Evolutionary conservation across 2,888 invertebrate species (phyloP).

Genomic region (Linyphia triangularis): DNA sequence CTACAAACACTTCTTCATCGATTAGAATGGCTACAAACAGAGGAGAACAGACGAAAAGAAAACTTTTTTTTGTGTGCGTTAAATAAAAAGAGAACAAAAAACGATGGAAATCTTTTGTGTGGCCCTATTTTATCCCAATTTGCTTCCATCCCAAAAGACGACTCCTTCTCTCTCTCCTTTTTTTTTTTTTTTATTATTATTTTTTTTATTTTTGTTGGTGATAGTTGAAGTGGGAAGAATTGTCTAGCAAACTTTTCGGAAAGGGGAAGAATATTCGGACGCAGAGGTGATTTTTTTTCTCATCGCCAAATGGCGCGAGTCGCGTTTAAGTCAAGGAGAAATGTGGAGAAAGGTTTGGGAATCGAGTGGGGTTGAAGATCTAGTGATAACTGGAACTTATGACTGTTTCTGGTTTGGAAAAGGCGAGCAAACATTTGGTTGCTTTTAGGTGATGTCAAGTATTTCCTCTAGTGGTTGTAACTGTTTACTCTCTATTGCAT

Average conservation of each 20-base stretch:
- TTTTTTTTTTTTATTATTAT: neutral
- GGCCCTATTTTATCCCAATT: conserved; percentile 63
- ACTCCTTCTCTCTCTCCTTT: conserved; percentile 4
- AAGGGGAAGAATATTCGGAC: conserved; percentile 20
- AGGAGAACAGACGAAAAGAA: conserved; percentile 23
- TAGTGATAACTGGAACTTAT: conserved; percentile 44
- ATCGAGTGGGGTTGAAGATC: conserved; percentile 36
- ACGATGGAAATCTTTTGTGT: conserved; percentile 44
- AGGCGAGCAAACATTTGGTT: conserved; percentile 14
- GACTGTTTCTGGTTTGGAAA: conserved; percentile 39
- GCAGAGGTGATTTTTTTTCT: conserved; percentile 35
- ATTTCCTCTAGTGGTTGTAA: no score
- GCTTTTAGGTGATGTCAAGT: no score
- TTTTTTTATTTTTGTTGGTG: conserved; percentile 45
- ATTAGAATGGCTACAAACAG: conserved; percentile 54
- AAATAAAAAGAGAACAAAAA: conserved; percentile 12
- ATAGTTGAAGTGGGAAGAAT: conserved; percentile 62
- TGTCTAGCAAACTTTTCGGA: conserved; percentile 53
- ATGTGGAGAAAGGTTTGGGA: conserved; percentile 19
- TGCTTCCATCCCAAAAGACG: conserved; percentile 52
- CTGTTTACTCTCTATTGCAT: conserved; percentile 6
- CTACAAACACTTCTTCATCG: conserved; percentile 42
- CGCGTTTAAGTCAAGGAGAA: conserved; percentile 7
- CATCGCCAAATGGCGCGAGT: conserved; percentile 43
- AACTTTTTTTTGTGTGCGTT: neutral